A percentile compares a stretch with the other conserved stretches of the same genome.
Conservation (phyloP, 2,797 vertebrate genomes). For the Taenioides sp. region DNA sequence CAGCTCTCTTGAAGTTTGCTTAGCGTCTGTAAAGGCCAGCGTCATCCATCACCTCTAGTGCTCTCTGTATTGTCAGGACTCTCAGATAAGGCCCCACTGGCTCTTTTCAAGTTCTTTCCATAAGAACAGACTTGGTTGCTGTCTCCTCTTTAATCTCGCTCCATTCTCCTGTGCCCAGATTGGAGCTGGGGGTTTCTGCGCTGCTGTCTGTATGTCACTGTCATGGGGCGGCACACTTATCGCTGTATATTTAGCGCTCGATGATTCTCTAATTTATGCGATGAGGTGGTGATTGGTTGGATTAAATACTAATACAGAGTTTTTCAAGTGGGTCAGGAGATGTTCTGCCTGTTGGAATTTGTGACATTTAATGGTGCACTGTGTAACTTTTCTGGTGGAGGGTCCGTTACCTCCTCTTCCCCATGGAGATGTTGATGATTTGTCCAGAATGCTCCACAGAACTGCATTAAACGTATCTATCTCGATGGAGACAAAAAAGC, state of each 20-base stretch:
- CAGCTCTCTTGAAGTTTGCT: conserved; percentile 1
- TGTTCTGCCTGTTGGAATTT: not conserved
- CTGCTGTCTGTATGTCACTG: not conserved
- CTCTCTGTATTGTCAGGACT: conserved; percentile 29
- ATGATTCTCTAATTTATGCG: conserved; percentile 3
- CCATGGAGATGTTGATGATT: too few relatives aligned
- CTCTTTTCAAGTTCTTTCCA: conserved; percentile 31
- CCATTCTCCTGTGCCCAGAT: conserved; percentile 5
- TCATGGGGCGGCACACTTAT: not conserved
- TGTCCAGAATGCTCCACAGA: too few relatives aligned
- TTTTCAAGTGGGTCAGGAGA: not conserved
- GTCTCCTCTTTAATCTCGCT: conserved; percentile 46
- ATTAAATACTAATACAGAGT: not conserved
- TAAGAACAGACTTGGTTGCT: conserved; percentile 22
- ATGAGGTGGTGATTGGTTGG: not conserved
- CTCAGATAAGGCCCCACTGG: conserved; percentile 13
- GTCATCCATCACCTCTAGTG: conserved; percentile 31
- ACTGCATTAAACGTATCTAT: too few relatives aligned
- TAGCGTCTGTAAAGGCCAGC: conserved; percentile 19
- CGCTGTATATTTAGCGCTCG: conserved; percentile 9
- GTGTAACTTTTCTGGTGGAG: too few relatives aligned
- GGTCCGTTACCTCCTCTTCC: too few relatives aligned
- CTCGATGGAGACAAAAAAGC: too few relatives aligned
- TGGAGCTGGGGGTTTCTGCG: conserved; percentile 5
- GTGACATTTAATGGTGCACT: too few relatives aligned